Evolutionary conservation across 2,797 vertebrate species (phyloP), one percentile per base, ranked within the genome.

Genomic region (Gadopsis bispinosus): DNA sequence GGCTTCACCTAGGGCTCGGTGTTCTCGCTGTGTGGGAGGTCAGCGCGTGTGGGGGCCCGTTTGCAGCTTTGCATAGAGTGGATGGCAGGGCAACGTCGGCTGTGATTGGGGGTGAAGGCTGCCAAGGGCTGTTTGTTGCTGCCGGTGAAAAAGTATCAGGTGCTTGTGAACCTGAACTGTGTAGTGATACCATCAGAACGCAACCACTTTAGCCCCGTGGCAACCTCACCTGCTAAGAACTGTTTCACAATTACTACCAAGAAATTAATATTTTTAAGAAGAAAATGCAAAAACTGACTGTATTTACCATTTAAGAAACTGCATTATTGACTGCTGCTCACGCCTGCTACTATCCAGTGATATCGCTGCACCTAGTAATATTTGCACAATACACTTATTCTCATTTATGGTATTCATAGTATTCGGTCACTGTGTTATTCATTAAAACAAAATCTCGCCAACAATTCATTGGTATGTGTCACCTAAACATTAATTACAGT

Each of bases 401-500:
- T 83, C 80, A 80, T 91, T 85, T 79, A 83, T 88, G 13, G 35
- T 64, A 87, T 90, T 91, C 75, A 86, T 69, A 64, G 58, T 81
- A 86, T 85, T 89, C 79, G 78, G 53, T 75, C 69, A 69, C 68
- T 84, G 73, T 90, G 87, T 91, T 87, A 91, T 89, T 93, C 81
- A 91, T 90, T 62, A 83, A 70, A 81, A 70, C 77, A 16, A 66
- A 35, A 58, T 60, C 29, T 73, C 72, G 79, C 70, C 70, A 86
- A 82, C 68, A 83, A 41, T 81, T 85, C 53, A 87, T 90, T 92
- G 74, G 82, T 88, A 91, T 91, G 88, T 85, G 83, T 85, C 74
- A 84, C 83, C 84, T 87, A 91, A 89, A 91, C 85, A 92, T 92
- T 85, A 95, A 93, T 92, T 90, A 80, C 70, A 85, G 92, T 92